Base-by-base conservation (phyloP, 35 echinoderm and acorn worm species). In the Stichopus chloronotus region DNA sequence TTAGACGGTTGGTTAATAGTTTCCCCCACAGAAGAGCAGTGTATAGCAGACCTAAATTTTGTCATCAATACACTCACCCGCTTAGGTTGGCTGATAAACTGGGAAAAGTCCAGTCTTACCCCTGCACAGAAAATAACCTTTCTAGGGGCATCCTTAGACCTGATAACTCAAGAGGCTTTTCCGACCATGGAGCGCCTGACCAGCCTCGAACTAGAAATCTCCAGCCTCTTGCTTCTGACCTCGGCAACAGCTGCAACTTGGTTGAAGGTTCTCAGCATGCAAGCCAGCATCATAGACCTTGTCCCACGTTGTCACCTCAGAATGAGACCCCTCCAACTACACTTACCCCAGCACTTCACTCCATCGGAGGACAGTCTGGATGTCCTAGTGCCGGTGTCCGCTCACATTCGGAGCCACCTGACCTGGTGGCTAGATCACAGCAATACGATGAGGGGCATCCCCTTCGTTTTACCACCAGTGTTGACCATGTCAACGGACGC, bases 71-170 rank as follows among this genome's bases (percentile, higher is more conserved):
- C 52, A 56, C 82, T 85, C 17, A 85, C 82, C 52, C 53, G 57
- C 9, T 85, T 56, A 59, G 82, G 3, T 85, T 85, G 52, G 53
- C 4, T 84, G 81, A 85, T 85, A 10, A 85, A 85, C 82, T 14
- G 81, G 81, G 30, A 12, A 84, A 84, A 55, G 55, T 84, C 81
- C 30, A 84, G 55, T 57, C 55, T 84, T 52, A 0, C 55, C 9
- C 81, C 81, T 52, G 19, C 81, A 6, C 81, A 84, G 10, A 55
- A 11, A 55, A 57, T n/a, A 7, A 84, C 9, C 6, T 84, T 55
- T 57, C 81, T 84, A 53, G 81, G 81, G 81, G 81, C 81, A 55
- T 57, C 55, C 19, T 17, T 84, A 53, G 81, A 84, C 81, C 81
- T 84, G 19, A 10, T 53, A 57, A 55, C 43, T 55, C 55, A 53